phyloP scores from a whole-genome alignment of 2,797 vertebrate species.

The Peromyscus nudipes region DNA sequence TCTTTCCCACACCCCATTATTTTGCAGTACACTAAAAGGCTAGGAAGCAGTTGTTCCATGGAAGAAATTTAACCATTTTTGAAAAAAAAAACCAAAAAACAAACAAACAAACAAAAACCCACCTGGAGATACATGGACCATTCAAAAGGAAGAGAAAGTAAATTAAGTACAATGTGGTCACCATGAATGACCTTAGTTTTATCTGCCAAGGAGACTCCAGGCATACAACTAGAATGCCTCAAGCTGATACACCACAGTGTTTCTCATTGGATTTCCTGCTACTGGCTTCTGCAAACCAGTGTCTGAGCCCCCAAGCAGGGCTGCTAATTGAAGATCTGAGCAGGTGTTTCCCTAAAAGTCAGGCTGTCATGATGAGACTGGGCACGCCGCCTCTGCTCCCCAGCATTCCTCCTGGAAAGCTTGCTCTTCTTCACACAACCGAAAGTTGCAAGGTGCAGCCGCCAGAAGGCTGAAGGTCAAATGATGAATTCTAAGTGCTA shows the following conservation, averaged over 20 bases:
- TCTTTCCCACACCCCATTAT: not conserved
- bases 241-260: not conserved
- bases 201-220: not conserved
- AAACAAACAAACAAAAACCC: not conserved
- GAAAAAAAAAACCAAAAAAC: not conserved
- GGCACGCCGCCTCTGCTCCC: not conserved
- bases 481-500: slow-evolving; percentile 3
- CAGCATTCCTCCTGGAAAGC: slow-evolving; percentile 32
- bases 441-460: slow-evolving; percentile 38
- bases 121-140: not conserved
- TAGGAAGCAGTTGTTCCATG: not conserved
- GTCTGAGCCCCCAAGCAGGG: slow-evolving; percentile 55
- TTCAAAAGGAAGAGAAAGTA: not conserved
- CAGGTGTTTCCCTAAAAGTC: slow-evolving; percentile 52
- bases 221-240: not conserved
- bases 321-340: slow-evolving; percentile 64
- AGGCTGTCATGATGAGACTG: not conserved
- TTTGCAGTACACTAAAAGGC: not conserved
- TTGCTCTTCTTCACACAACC: not conserved
- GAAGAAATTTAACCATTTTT: slow-evolving; percentile 13
- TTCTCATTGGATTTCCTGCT: slow-evolving; percentile 48
- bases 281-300: slow-evolving; percentile 43
- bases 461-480: slow-evolving; percentile 69
- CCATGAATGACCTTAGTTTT: not conserved
- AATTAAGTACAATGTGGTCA: not conserved